Evolutionary conservation across 2,888 invertebrate species (phyloP), one percentile per base, ranked within the genome.

Genomic region (Spilosoma lubricipeda): DNA sequence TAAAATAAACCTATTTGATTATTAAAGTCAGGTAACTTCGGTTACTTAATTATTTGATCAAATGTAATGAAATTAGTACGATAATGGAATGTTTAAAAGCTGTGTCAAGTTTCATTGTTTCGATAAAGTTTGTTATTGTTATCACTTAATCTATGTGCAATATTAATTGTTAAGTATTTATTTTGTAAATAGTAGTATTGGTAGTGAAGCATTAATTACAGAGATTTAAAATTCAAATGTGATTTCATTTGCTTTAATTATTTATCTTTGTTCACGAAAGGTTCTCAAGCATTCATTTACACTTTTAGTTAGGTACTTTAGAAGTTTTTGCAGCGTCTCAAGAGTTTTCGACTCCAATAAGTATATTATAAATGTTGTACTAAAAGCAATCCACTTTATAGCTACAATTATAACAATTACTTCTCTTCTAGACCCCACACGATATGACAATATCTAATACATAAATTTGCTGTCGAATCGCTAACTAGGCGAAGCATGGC

Each of bases 91-190:
- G 77, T 82, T 80, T 73, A 42, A 20, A 42, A 63, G 20, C 39
- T 70, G 39, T 79, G 77, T 85, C 77, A 79, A 86, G 84, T 90
- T 87, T 82, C 83, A 83, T 85, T 86, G 85, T 82, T 86, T 82
- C 83, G 82, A 87, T 88, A 88, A 83, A 87, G 84, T 88, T 91
- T 85, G 89, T 93, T 94, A 92, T 94, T 94, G 93, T 94, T 95
- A 89, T 92, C 91, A 90, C 84, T 86, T 86, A 92, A 90, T 81
- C 87, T 87, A 90, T 89, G 95, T 95, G 95, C 95, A 95, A 95
- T 95, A 95, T 92, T 95, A 95, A 89, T 81, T 88, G 71, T 89
- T 93, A 95, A 92, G 91, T 90, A 90, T 92, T 93, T 89, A 91
- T 92, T 93, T 90, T 95, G 95, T 95, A 95, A 92, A 95, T 95